These are phyloP conservation scores for Hyla sarda DNA, from an alignment of 2,113 vertebrate species.

Conservation along the genomic window DNA sequence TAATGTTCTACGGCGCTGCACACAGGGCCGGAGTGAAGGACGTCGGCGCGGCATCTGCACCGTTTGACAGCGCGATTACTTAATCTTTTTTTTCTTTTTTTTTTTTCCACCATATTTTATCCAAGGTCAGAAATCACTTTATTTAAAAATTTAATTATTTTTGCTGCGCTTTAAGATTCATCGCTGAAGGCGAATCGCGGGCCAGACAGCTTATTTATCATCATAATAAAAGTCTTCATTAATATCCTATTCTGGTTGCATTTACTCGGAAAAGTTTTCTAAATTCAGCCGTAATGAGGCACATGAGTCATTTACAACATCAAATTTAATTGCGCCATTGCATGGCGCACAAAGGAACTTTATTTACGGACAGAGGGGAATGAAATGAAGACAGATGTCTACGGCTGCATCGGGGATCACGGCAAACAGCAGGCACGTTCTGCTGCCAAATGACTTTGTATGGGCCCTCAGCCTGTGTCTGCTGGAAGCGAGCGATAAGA, in stretches of 20 bases:
- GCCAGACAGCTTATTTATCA: not conserved
- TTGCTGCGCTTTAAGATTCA: not conserved
- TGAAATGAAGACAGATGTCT: conserved; percentile 48
- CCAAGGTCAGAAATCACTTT: conserved; percentile 17
- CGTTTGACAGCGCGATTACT: not conserved
- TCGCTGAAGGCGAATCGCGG: not conserved
- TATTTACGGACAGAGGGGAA: not conserved
- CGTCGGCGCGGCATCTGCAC: not conserved
- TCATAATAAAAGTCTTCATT: conserved; percentile 35
- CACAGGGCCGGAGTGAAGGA: not conserved
- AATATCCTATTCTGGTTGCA: not conserved
- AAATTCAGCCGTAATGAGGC: conserved; percentile 39
- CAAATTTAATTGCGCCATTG: conserved; percentile 6
- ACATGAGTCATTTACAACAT: conserved; percentile 42
- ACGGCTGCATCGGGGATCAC: not conserved
- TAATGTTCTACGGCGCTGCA: not conserved
- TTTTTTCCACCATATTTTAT: not conserved
- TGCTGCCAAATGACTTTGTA: conserved; percentile 29
- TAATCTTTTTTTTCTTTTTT: not conserved
- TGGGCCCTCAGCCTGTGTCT: not conserved
- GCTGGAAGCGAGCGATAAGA: conserved; percentile 16
- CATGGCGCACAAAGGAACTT: not conserved
- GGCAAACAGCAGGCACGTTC: conserved; percentile 5
- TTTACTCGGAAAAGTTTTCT: conserved; percentile 40
- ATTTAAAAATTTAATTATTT: conserved; percentile 3